A percentile compares a stretch with the other conserved stretches of the same genome.
Conservation (phyloP, 2,113 vertebrate species). For the Columba janthina region DNA sequence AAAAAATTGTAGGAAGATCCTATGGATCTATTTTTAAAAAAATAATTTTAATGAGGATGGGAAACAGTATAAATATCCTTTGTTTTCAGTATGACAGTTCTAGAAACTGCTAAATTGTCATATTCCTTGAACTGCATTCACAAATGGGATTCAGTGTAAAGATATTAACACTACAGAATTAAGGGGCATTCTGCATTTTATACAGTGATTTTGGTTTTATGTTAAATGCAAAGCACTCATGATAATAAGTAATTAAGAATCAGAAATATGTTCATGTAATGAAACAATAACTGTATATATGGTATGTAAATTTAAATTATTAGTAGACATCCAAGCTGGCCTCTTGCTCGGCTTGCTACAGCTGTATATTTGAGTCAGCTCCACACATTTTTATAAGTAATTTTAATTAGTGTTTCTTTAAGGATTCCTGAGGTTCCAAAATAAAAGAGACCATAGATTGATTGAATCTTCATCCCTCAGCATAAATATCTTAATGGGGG, state of each 20-base stretch:
- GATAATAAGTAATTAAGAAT: conserved; percentile 26
- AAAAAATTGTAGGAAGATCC: neutral
- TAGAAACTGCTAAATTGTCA: neutral
- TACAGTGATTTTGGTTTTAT: neutral
- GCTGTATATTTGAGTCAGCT: conserved; percentile 2
- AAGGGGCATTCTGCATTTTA: neutral
- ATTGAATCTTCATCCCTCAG: neutral
- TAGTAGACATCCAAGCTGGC: neutral
- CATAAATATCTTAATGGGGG: neutral
- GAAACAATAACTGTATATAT: neutral
- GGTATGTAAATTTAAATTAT: conserved; percentile 19
- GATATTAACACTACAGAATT: neutral
- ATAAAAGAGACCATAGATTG: neutral
- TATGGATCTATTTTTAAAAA: neutral
- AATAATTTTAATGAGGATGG: neutral
- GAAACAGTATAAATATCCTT: neutral
- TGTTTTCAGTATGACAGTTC: neutral
- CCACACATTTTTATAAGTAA: neutral
- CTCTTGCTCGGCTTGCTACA: neutral
- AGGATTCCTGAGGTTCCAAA: neutral
- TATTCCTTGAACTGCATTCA: neutral
- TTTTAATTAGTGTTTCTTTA: conserved; percentile 35
- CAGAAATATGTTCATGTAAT: neutral
- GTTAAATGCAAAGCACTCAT: neutral
- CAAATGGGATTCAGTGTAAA: neutral